Conservation (phyloP, 2,888 invertebrate genomes). For the Eupelmus urozonus region DNA sequence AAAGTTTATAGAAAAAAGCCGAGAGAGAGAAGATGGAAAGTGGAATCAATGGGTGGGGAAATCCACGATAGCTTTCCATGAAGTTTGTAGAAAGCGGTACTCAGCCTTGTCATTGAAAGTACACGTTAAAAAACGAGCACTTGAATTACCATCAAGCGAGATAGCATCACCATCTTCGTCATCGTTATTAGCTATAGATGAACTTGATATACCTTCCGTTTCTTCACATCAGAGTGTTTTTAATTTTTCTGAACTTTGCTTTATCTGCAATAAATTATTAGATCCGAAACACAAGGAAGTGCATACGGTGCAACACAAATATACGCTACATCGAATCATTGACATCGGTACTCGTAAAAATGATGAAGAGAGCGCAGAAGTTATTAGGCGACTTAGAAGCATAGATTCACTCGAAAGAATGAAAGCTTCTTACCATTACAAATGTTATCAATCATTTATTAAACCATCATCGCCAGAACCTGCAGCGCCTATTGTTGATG, state of each 20-base stretch:
- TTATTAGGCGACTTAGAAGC: background rate
- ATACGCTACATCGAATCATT: background rate
- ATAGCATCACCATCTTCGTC: background rate
- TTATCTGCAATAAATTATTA: background rate
- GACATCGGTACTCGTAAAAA: background rate
- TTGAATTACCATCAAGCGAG: too few species aligned
- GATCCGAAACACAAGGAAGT: background rate
- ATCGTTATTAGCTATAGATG: background rate
- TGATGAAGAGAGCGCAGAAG: background rate
- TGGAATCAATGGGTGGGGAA: conserved; percentile 4
- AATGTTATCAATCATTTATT: background rate
- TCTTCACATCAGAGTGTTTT: background rate
- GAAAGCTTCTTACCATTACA: background rate
- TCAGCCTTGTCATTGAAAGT: too few species aligned
- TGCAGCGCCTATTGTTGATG: background rate
- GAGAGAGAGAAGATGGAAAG: background rate
- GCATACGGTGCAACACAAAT: background rate
- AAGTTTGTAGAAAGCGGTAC: conserved; percentile 19
- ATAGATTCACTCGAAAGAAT: background rate
- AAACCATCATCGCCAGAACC: background rate
- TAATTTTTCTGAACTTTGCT: background rate
- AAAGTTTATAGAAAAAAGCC: background rate
- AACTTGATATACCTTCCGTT: background rate
- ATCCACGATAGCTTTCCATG: conserved; percentile 1
- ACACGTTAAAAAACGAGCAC: too few species aligned